Evolutionary conservation across 2,888 invertebrate genomes (phyloP), one percentile per base, ranked within the genome.

Genomic region (Calameuta idolon): DNA sequence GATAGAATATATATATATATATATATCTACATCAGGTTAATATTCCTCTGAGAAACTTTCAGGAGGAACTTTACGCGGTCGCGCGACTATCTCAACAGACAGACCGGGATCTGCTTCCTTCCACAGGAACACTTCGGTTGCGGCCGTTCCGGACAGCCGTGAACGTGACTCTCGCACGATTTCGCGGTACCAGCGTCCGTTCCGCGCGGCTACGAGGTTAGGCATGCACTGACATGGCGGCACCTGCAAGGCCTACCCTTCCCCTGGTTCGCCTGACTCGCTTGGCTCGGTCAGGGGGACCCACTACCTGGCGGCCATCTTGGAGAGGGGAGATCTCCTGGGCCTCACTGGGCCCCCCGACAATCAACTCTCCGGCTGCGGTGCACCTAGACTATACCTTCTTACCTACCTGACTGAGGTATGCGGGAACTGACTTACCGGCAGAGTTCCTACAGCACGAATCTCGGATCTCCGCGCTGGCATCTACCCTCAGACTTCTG

Each of bases 211-310:
- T 89, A 88, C 89, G 89, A 91, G 85, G 90, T 90, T 89, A 90
- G 89, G 90, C 91, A 90, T 91, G 89, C 89, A 91, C 91, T 91
- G 91, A 91, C 91, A 91, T 91, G 91, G 91, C 91, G 91, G 91
- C 91, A 91, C 91, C 91, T 91, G 91, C 89, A 87, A 86, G 86
- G 85, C 85, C 88, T 88, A 88, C 89, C 89, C 89, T 89, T 89
- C 89, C 87, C 88, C 55, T 84, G 85, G 80, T 84, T 84, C 82
- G 84, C 80, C 79, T 81, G 85, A 83, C 85, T 85, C 84, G 85
- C 84, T 87, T 82, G 85, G 81, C 85, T 84, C 85, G 85, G 84
- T 86, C 85, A 85, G 85, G 84, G 85, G 85, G 84, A 85, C 81
- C 87, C 84, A 85, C 88, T 89, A 86, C 87, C 86, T 87, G 84